Conservation (phyloP, 1,140 invertebrate genomes). For the Brachionus sp. region DNA sequence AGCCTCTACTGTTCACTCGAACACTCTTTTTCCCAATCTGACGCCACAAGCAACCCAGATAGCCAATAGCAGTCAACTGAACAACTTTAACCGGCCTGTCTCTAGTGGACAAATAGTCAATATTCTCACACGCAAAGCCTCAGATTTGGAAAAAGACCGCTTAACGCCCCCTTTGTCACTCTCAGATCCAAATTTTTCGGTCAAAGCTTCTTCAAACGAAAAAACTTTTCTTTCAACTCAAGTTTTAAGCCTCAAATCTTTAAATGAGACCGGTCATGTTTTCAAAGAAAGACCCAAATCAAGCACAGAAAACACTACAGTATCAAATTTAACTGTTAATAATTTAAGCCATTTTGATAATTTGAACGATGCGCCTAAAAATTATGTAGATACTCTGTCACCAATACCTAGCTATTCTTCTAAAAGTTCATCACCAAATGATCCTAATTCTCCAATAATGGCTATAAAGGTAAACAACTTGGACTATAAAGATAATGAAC, state of each 20-base stretch:
- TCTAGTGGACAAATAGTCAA: conserved; percentile 3
- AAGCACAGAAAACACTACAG: neutral
- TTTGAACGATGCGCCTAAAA: neutral
- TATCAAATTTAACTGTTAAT: neutral
- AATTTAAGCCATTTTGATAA: conserved; percentile 9
- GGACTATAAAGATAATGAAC: neutral
- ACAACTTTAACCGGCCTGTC: neutral
- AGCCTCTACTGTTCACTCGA: neutral
- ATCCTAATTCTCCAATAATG: neutral
- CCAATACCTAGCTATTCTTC: neutral
- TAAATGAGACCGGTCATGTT: neutral
- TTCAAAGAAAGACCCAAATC: neutral
- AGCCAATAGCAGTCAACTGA: neutral
- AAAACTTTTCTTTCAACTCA: neutral
- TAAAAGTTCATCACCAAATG: neutral
- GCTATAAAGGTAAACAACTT: neutral
- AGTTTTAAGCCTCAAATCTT: neutral
- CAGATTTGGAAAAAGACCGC: neutral
- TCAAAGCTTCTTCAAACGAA: neutral
- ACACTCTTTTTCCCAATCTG: neutral
- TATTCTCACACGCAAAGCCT: neutral
- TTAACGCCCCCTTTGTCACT: neutral
- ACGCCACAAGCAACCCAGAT: neutral
- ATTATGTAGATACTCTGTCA: neutral
- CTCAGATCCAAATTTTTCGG: neutral